Base-by-base conservation (phyloP, 1,140 invertebrate species). In the Lepidostoma basale region DNA sequence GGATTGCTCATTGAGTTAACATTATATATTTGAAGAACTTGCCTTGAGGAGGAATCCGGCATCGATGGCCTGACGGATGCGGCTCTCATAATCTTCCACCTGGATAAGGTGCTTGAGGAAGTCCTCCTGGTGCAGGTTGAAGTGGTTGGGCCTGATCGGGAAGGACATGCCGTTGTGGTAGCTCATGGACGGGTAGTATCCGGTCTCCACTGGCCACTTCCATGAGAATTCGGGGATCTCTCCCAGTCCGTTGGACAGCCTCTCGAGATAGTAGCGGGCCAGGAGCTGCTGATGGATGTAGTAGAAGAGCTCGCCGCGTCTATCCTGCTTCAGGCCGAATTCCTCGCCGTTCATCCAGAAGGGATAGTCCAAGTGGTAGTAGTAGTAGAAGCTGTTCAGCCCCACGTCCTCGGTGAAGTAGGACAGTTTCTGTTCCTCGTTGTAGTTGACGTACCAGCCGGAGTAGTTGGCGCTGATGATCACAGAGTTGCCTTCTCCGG, bases 381-480 rank as follows among this genome's bases (percentile, higher is more conserved):
- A 88, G 73, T 86, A 88, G 77, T 92, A 90, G 73, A 87, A 88
- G 1, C 85, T 76, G 74, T 91, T 90, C n/a, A 92, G 79, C 65
- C 86, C 87, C 59, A 88, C 79, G 77, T 92, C 92, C 68, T 93
- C 88, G 0, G 88, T 88, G 81, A 88, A 93, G 76, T 93, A 93
- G 18, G 83, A 81, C 16, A 93, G 49, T 54, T 85, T 78, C 62
- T 86, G 83, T 22, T 85, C 78, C 3, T 82, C 73, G 44, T 82
- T 82, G 10, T 76, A 66, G 28, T 79, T 75, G 25, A 85, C 74
- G 10, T 84, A 79, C 78, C 82, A 84, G 1, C 83, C 76, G n/a
- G 86, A 85, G 68, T 85, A 83, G 73, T 88, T 88, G 60, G 79
- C 81, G 39, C 79, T 77, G 52, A 84, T 79, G 33, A 81, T 79